Conservation (phyloP, 2,797 vertebrate species). For the Pipistrellus kuhlii region DNA sequence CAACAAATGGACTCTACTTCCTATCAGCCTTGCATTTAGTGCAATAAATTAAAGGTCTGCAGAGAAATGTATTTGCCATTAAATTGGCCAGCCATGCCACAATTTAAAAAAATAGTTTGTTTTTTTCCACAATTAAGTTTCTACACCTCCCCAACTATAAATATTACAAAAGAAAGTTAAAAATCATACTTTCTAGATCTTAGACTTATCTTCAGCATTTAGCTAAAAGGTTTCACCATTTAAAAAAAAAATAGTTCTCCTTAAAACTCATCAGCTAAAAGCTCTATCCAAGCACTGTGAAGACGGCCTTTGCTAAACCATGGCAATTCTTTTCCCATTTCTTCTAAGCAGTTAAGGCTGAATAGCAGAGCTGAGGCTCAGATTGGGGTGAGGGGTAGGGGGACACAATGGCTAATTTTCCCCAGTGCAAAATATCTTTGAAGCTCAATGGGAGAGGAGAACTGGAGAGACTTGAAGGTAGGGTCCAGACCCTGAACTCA, state of each 20-base stretch:
- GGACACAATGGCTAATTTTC: slow-evolving; percentile 32
- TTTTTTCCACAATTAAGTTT: slow-evolving; percentile 34
- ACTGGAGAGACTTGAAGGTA: slow-evolving; percentile 71
- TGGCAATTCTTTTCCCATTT: slow-evolving; percentile 3
- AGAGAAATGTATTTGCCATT: slow-evolving; percentile 30
- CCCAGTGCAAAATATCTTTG: slow-evolving; percentile 55
- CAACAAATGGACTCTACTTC: slow-evolving; percentile 15
- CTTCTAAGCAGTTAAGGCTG: slow-evolving; percentile 7
- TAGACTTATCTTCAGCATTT: slow-evolving; percentile 52
- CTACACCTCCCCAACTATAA: slow-evolving; percentile 21
- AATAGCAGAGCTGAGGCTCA: slow-evolving; percentile 6
- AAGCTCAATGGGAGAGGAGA: slow-evolving; percentile 66
- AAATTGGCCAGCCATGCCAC: slow-evolving; percentile 13
- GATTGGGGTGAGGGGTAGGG: background rate
- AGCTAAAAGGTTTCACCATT: slow-evolving; percentile 7
- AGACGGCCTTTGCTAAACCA: background rate
- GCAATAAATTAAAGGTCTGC: background rate
- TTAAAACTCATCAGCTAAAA: slow-evolving; percentile 11
- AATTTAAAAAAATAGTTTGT: background rate
- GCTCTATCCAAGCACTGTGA: background rate
- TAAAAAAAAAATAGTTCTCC: slow-evolving; percentile 42
- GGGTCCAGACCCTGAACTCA: slow-evolving; percentile 67
- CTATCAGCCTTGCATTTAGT: background rate
- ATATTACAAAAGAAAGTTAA: slow-evolving; percentile 37
- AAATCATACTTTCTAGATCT: slow-evolving; percentile 46